These are phyloP conservation scores for Carettochelys insculpta DNA, from an alignment of 2,113 vertebrate genomes.

Conservation along the genomic window DNA sequence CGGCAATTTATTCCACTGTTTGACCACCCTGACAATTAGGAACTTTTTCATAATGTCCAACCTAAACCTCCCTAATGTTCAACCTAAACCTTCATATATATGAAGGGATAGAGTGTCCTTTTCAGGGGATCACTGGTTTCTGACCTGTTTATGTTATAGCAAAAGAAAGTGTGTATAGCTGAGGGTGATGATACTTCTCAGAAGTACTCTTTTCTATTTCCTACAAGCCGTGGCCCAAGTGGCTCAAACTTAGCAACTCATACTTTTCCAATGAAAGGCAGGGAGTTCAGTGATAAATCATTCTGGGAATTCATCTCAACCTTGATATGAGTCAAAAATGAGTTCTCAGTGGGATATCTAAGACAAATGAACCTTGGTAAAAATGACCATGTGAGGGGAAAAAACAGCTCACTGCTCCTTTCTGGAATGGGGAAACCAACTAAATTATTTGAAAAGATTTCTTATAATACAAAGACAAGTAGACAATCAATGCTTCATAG, in stretches of 20 bases:
- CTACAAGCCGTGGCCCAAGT: neutral
- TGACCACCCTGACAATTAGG: no score
- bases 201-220: neutral
- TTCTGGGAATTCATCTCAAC: neutral
- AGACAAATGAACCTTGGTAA: neutral
- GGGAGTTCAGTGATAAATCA: neutral
- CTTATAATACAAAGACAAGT: neutral
- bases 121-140: neutral
- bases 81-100: no score
- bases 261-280: neutral
- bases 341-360: neutral
- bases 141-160: neutral
- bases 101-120: neutral
- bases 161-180: neutral
- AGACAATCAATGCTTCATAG: neutral
- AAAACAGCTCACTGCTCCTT: neutral
- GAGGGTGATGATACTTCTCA: neutral
- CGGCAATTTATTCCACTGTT: no score
- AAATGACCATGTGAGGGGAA: neutral
- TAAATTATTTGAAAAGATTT: neutral
- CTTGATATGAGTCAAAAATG: neutral
- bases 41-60: no score
- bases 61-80: no score
- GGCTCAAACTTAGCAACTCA: neutral
- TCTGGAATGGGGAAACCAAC: neutral